A percentile compares a stretch with the other conserved stretches of the same genome.
These are phyloP conservation scores for Siniperca obscura DNA, from an alignment of 2,797 vertebrate species.

Conservation along the genomic window DNA sequence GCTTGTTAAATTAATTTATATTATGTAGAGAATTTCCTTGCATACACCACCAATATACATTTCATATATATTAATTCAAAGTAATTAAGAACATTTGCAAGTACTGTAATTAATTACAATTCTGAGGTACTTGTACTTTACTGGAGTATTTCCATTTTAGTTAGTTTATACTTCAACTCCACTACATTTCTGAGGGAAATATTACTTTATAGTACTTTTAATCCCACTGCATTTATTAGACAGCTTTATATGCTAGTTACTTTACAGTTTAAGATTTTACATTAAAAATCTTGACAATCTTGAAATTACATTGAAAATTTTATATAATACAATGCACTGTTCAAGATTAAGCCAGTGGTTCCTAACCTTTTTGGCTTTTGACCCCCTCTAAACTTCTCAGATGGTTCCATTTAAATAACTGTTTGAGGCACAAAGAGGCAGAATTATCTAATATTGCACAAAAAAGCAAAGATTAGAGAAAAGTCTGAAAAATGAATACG, in stretches of 20 bases:
- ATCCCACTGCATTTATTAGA: background rate
- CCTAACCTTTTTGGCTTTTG: background rate
- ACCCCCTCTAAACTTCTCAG: background rate
- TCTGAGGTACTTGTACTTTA: background rate
- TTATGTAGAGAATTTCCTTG: background rate
- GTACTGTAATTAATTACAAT: too few species aligned
- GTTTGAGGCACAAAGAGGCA: background rate
- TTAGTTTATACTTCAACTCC: background rate
- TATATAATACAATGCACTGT: background rate
- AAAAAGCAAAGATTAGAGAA: background rate
- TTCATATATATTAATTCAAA: background rate
- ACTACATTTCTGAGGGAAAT: background rate
- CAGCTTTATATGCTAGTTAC: background rate
- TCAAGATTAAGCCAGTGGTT: background rate
- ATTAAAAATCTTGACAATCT: background rate
- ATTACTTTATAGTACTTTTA: background rate
- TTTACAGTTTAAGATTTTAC: background rate
- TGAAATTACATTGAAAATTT: background rate
- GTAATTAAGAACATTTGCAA: background rate
- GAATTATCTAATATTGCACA: background rate
- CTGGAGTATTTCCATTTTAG: background rate
- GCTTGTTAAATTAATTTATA: background rate
- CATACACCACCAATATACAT: fast-evolving
- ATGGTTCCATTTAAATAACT: background rate
- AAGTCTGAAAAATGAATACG: background rate